Percentiles rank a stretch among this genome's conserved stretches.
Evolutionary conservation across 2,113 vertebrate species (phyloP).

Genomic region (Brachyistius frenatus): DNA sequence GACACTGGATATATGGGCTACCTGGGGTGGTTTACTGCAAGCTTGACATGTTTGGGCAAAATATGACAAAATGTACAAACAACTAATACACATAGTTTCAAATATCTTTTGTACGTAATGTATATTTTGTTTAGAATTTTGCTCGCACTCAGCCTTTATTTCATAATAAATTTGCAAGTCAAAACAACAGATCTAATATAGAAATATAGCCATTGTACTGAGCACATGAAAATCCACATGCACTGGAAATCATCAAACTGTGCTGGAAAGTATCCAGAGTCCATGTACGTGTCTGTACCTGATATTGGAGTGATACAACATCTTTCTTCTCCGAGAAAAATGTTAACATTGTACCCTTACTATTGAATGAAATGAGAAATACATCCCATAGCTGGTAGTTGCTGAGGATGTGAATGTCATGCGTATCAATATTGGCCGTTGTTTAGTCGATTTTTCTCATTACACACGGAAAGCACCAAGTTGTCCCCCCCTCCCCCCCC

Average conservation of each 20-base stretch:
- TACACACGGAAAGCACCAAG: constrained; percentile 8
- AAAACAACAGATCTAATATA: not conserved
- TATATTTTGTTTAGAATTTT: not conserved
- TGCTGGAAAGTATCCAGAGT: constrained; percentile 1
- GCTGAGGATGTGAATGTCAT: not conserved
- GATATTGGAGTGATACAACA: not conserved
- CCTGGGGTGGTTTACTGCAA: not conserved
- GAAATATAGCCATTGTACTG: not conserved
- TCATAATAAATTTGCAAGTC: not conserved
- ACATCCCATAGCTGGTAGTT: not conserved
- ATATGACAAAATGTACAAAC: too few species aligned
- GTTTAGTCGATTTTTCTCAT: not conserved
- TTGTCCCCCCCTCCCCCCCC: not conserved
- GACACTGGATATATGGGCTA: not conserved
- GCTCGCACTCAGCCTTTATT: not conserved
- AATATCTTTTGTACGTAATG: too few species aligned
- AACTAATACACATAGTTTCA: too few species aligned
- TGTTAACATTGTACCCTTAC: not conserved
- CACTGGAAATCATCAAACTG: not conserved
- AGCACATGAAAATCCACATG: not conserved
- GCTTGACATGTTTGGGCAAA: not conserved
- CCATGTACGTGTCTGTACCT: not conserved
- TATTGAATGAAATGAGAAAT: constrained; percentile 4
- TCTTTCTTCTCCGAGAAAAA: not conserved
- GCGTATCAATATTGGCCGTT: not conserved